Conservation (phyloP, 2,113 vertebrate species). For the Gymnorhina tibicen region DNA sequence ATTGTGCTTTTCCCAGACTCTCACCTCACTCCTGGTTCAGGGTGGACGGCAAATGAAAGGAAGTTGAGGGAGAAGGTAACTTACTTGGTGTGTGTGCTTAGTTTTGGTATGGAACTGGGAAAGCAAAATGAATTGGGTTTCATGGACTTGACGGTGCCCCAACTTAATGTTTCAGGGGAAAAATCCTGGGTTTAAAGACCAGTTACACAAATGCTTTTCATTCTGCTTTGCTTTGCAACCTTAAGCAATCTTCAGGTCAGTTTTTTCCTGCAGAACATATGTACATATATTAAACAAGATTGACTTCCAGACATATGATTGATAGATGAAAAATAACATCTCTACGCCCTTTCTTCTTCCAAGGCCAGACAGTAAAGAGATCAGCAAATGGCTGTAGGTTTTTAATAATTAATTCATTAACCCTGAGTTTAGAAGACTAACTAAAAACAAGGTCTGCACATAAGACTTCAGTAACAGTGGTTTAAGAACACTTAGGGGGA, state of each 20-base stretch:
- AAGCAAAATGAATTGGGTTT: background rate
- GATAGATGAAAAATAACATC: background rate
- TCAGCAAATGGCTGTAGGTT: background rate
- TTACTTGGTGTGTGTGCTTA: background rate
- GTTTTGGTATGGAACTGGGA: background rate
- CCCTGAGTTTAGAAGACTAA: background rate
- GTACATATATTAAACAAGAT: background rate
- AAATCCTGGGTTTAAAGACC: background rate
- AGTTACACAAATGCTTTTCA: background rate
- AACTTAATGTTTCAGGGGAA: background rate
- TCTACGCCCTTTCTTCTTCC: background rate
- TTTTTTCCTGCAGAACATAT: background rate
- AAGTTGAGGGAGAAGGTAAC: background rate
- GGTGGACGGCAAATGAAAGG: background rate
- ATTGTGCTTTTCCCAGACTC: background rate
- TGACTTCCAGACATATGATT: background rate
- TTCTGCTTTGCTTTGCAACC: background rate
- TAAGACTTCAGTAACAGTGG: background rate
- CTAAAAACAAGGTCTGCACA: background rate
- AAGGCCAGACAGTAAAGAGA: background rate
- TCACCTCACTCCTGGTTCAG: background rate
- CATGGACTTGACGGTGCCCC: background rate
- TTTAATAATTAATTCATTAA: slow-evolving; percentile 1
- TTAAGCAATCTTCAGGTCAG: background rate
- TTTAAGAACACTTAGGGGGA: background rate